Conservation (phyloP, 2,113 vertebrate genomes). For the Salvelinus namaycush region DNA sequence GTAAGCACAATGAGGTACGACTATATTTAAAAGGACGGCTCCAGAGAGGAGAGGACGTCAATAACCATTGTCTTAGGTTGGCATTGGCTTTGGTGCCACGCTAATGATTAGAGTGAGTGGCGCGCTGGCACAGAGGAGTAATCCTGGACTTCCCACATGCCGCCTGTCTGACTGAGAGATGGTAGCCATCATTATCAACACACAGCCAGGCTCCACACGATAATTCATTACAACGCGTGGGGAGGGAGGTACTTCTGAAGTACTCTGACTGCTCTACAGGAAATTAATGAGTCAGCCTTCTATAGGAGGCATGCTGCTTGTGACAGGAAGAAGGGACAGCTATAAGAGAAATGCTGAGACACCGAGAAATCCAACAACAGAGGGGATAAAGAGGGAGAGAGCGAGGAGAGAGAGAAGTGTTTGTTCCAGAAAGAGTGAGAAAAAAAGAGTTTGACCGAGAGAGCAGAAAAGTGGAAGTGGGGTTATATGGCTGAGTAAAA, state of each 20-base stretch:
- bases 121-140: too few species aligned
- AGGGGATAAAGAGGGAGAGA: background rate
- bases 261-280: slow-evolving; percentile 58
- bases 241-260: slow-evolving; percentile 55
- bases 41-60: too few species aligned
- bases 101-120: too few species aligned
- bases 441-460: too few species aligned
- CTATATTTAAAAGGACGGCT: too few species aligned
- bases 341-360: slow-evolving; percentile 21
- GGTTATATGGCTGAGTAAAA: too few species aligned
- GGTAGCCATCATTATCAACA: slow-evolving; percentile 62
- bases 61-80: too few species aligned
- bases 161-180: slow-evolving; percentile 62
- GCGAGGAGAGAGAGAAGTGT: too few species aligned
- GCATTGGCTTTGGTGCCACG: too few species aligned
- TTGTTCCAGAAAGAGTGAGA: too few species aligned
- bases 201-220: slow-evolving; percentile 62
- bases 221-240: slow-evolving; percentile 74
- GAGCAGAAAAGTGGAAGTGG: too few species aligned
- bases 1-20: too few species aligned
- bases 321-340: slow-evolving; percentile 10
- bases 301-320: slow-evolving; percentile 1
- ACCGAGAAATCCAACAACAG: slow-evolving; percentile 17
- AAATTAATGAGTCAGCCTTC: slow-evolving; percentile 60
- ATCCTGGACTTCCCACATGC: slow-evolving; percentile 1